phyloP scores from a whole-genome alignment of 2,113 vertebrate species.

The Arizona elegans region DNA sequence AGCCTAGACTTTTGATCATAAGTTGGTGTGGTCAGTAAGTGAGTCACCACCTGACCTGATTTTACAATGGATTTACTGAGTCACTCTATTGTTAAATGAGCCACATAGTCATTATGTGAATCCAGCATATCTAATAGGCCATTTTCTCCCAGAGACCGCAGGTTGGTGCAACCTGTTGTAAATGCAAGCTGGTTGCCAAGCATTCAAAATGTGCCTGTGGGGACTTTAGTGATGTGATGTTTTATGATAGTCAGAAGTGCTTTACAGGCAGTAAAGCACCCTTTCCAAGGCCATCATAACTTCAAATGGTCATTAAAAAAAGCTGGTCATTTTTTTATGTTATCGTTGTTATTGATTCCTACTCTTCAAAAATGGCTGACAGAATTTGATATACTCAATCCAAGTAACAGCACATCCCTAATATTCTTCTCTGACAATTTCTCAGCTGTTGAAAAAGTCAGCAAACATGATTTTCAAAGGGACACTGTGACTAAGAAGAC shows the following conservation, averaged over 20 bases:
- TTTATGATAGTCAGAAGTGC: not conserved
- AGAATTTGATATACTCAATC: not conserved
- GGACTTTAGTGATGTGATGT: not conserved
- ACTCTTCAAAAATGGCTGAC: conserved; percentile 11
- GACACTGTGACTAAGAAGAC: not conserved
- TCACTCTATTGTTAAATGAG: not conserved
- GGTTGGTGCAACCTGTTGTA: not conserved
- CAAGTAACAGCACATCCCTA: conserved; percentile 32
- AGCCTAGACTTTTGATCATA: conserved; percentile 11
- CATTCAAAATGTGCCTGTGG: not conserved
- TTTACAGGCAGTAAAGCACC: not conserved
- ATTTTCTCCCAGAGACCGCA: not conserved
- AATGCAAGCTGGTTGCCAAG: not conserved
- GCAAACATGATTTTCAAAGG: not conserved
- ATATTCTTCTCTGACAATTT: not conserved
- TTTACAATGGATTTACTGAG: not conserved
- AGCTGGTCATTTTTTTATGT: not conserved
- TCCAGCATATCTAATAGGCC: not conserved
- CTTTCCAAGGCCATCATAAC: not conserved
- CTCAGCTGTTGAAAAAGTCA: not conserved
- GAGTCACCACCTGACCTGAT: not conserved
- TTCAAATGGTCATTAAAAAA: not conserved
- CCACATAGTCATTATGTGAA: not conserved
- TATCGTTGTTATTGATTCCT: not conserved
- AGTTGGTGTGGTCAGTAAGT: not conserved